These are phyloP conservation scores for Chauna torquata DNA, from an alignment of 2,113 vertebrate species.

Conservation along the genomic window DNA sequence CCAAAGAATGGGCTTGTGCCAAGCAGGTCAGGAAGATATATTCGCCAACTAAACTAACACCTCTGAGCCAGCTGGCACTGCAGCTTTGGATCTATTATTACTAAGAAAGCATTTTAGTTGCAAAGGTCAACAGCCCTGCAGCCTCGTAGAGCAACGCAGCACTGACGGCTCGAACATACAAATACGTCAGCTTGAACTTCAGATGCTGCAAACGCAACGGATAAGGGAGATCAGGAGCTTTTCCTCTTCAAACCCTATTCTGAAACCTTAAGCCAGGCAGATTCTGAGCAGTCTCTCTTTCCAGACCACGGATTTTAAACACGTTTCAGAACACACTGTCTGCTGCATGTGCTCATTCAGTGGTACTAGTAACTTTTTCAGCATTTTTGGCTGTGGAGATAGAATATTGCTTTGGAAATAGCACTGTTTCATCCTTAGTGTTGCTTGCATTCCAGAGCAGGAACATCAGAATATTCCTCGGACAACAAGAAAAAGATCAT, in stretches of 20 bases:
- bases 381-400: neutral
- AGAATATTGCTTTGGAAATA: neutral
- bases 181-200: fast-evolving
- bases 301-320: neutral
- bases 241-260: neutral
- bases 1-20: neutral
- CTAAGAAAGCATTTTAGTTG: neutral
- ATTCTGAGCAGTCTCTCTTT: neutral
- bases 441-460: neutral
- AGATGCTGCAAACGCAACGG: fast-evolving
- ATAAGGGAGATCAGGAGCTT: neutral
- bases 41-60: neutral
- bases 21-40: neutral
- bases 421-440: neutral
- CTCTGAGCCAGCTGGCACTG: neutral
- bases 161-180: neutral
- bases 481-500: neutral
- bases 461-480: neutral
- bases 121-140: neutral
- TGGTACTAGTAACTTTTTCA: neutral
- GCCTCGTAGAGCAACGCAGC: neutral
- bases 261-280: neutral
- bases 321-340: neutral
- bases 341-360: neutral
- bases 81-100: neutral